Percentiles rank a stretch among this genome's conserved stretches.
These are phyloP conservation scores for Romanogobio albipinnatus DNA, from an alignment of 2,113 vertebrate species.

Conservation along the genomic window DNA sequence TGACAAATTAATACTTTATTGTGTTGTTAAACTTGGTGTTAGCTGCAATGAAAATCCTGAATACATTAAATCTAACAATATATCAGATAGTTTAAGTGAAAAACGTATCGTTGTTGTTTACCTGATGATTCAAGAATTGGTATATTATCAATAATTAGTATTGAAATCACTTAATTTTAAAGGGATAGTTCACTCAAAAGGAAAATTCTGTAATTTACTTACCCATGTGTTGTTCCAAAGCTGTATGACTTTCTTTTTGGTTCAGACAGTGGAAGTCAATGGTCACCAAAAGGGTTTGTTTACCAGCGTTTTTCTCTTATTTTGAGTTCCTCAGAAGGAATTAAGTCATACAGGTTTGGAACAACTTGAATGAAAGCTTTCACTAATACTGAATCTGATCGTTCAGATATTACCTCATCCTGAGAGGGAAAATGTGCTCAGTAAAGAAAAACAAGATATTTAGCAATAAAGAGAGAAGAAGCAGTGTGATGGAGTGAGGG, in stretches of 20 bases:
- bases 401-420: no score
- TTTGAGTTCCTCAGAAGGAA: neutral
- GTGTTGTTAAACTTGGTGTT: neutral
- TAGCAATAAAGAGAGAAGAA: neutral
- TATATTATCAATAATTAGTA: no score
- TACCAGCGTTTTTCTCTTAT: neutral
- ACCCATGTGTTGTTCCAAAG: no score
- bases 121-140: neutral
- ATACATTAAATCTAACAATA: neutral
- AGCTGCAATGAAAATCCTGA: neutral
- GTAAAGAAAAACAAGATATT: neutral
- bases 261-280: no score
- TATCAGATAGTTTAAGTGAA: neutral
- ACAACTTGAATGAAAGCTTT: neutral
- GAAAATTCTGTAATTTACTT: no score
- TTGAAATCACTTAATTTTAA: no score
- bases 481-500: constrained; percentile 84
- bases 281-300: no score
- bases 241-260: no score
- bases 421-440: neutral
- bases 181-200: no score
- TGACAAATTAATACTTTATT: neutral
- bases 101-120: neutral
- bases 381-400: neutral
- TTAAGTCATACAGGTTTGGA: neutral